These are phyloP conservation scores for Diachasma alloeum DNA, from an alignment of 1,140 invertebrate genomes.

Conservation along the genomic window DNA sequence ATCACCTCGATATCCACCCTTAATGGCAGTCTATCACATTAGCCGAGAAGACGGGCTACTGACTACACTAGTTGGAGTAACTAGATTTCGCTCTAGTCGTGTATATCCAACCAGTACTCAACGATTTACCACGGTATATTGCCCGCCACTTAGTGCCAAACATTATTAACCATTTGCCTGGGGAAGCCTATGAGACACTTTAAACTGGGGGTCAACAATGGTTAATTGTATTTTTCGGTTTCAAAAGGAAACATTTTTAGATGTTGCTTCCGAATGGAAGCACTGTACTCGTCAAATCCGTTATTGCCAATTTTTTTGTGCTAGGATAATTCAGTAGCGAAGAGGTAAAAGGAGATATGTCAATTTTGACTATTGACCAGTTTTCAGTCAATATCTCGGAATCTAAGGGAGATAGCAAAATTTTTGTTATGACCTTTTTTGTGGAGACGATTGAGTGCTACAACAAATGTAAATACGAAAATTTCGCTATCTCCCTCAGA, in stretches of 20 bases:
- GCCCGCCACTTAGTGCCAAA: background rate
- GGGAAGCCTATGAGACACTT: background rate
- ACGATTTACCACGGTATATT: constrained; percentile 44
- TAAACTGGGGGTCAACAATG: background rate
- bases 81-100: constrained; percentile 37
- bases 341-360: too few species aligned
- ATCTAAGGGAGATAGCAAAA: too few species aligned
- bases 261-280: too few species aligned
- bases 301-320: too few species aligned
- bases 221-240: background rate
- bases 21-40: constrained; percentile 56
- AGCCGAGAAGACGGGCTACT: constrained; percentile 44
- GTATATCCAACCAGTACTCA: constrained; percentile 36
- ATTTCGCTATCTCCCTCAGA: too few species aligned
- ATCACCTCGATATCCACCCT: constrained; percentile 42
- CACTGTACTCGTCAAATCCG: too few species aligned
- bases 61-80: constrained; percentile 38
- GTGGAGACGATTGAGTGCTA: too few species aligned
- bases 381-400: too few species aligned
- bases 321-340: too few species aligned
- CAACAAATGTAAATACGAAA: too few species aligned
- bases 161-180: constrained; percentile 28
- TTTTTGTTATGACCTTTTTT: too few species aligned
- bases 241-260: background rate
- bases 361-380: too few species aligned